A percentile compares a stretch with the other conserved stretches of the same genome.
These are phyloP conservation scores for Erinaceus europaeus DNA, from an alignment of 2,113 vertebrate species.

Conservation along the genomic window DNA sequence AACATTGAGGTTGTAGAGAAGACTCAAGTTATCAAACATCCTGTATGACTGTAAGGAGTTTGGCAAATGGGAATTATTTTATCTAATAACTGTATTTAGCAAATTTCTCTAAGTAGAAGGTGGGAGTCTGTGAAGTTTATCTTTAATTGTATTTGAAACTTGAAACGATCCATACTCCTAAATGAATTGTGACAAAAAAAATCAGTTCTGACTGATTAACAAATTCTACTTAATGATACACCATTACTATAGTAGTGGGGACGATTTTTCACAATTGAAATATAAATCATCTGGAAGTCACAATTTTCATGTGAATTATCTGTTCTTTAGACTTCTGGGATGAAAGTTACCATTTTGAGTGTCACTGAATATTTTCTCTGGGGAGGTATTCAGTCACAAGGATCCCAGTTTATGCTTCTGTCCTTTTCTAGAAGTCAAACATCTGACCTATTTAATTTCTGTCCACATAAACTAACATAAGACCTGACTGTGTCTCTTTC, in stretches of 20 bases:
- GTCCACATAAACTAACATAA: too few relatives aligned
- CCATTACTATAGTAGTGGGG: not conserved
- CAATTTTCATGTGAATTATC: not conserved
- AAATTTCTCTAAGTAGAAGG: not conserved
- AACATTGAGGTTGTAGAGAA: not conserved
- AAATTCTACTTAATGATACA: not conserved
- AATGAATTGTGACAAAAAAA: not conserved
- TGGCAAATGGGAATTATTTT: not conserved
- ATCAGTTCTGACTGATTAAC: not conserved
- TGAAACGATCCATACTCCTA: not conserved
- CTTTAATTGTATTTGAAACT: not conserved
- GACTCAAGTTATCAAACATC: not conserved
- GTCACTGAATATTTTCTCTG: not conserved
- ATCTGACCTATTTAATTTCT: not conserved
- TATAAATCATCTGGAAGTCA: not conserved
- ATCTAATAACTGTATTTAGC: not conserved
- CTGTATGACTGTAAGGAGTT: not conserved
- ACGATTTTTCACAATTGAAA: conserved; percentile 15
- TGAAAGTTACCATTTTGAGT: not conserved
- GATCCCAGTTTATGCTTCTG: not conserved
- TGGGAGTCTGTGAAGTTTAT: not conserved
- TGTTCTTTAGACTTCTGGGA: not conserved
- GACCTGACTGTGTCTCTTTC: not conserved
- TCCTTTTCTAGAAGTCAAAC: not conserved
- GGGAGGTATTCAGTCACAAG: not conserved